phyloP scores from a whole-genome alignment of 2,888 invertebrate genomes.

The Limenitis camilla region DNA sequence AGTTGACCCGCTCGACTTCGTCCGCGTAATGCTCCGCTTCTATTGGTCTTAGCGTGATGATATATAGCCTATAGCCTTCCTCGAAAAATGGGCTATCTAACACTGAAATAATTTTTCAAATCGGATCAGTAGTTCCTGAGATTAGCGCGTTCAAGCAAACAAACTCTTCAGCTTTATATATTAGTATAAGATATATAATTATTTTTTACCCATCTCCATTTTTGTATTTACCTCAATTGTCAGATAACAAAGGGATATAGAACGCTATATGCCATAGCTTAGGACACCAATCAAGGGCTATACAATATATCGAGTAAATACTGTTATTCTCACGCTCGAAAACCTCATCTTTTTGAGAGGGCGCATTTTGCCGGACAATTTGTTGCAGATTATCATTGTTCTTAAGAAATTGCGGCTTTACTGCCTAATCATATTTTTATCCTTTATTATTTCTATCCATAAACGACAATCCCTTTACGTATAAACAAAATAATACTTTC shows the following conservation, averaged over 20 bases:
- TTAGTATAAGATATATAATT: no score
- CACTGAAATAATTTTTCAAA: no score
- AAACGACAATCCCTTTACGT: neutral
- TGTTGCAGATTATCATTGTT: slow-evolving; percentile 20
- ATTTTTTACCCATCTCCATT: neutral
- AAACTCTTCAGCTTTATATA: no score
- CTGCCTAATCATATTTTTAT: slow-evolving; percentile 10
- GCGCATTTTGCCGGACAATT: slow-evolving; percentile 24
- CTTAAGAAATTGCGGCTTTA: slow-evolving; percentile 8
- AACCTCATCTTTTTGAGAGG: slow-evolving; percentile 40
- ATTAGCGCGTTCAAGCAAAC: no score
- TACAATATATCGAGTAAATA: slow-evolving; percentile 48
- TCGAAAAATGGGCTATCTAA: no score
- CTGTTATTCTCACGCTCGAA: slow-evolving; percentile 67
- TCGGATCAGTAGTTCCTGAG: no score
- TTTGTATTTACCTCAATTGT: neutral
- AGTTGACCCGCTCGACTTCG: no score
- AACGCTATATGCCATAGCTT: neutral
- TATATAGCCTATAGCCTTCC: no score
- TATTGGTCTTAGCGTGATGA: no score
- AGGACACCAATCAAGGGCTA: slow-evolving; percentile 44
- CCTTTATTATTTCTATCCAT: neutral
- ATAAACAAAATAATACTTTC: neutral
- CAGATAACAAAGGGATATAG: neutral
- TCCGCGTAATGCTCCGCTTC: no score